Conservation (phyloP, 2,888 invertebrate species). For the Lacanobia wlatinum region DNA sequence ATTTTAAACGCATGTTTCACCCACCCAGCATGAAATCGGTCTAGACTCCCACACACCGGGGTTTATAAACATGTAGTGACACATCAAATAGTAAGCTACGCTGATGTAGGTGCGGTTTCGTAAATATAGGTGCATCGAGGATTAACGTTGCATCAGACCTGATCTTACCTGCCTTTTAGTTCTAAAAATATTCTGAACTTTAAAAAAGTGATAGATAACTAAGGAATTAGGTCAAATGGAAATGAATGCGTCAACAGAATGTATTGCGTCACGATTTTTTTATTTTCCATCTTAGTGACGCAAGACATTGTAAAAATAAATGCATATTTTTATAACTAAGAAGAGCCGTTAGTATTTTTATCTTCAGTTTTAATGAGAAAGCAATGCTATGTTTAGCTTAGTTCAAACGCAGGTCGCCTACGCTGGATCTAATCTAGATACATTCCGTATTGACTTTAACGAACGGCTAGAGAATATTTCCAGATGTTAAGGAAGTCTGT, state of each 20-base stretch:
- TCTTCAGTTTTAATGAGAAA: slow-evolving; percentile 18
- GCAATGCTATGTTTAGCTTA: slow-evolving; percentile 40
- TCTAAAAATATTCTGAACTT: not conserved
- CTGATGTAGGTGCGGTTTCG: slow-evolving; percentile 17
- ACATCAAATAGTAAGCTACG: slow-evolving; percentile 24
- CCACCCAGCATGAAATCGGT: slow-evolving; percentile 18
- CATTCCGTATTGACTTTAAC: slow-evolving; percentile 16
- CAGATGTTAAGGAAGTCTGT: slow-evolving; percentile 13
- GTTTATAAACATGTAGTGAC: slow-evolving; percentile 51
- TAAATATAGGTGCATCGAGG: slow-evolving; percentile 9
- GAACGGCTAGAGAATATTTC: slow-evolving; percentile 16
- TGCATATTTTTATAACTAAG: slow-evolving; percentile 45
- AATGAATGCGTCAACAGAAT: slow-evolving; percentile 52
- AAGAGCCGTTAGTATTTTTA: slow-evolving; percentile 35
- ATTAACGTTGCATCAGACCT: not conserved
- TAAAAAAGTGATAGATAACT: not conserved
- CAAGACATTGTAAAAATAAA: slow-evolving; percentile 56
- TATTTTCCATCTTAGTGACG: slow-evolving; percentile 43
- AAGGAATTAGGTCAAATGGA: slow-evolving; percentile 31
- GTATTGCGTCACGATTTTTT: not conserved
- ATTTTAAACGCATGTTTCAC: slow-evolving; percentile 43
- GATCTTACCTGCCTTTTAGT: not conserved
- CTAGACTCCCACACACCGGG: slow-evolving; percentile 48
- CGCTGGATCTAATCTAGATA: slow-evolving; percentile 25
- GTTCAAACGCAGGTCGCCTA: slow-evolving; percentile 33